These are phyloP conservation scores for Bradypodion ventrale DNA, from an alignment of 2,797 vertebrate species.

Conservation along the genomic window DNA sequence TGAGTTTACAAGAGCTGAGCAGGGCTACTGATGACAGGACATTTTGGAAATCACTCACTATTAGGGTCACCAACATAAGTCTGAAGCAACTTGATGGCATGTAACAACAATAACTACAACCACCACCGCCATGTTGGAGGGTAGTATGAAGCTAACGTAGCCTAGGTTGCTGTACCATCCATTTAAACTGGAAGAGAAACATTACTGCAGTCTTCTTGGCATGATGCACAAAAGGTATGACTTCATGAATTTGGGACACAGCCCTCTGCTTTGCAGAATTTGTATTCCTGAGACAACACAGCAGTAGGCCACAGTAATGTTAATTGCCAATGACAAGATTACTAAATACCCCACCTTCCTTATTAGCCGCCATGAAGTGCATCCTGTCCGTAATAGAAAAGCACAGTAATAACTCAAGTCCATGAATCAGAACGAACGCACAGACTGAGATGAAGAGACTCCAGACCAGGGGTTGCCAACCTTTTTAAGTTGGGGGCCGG, in stretches of 20 bases:
- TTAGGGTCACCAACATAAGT: too few relatives aligned
- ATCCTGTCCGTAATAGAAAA: slow-evolving; percentile 76
- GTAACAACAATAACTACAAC: too few relatives aligned
- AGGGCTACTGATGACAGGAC: too few relatives aligned
- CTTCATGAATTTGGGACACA: slow-evolving; percentile 46
- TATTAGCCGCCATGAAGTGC: slow-evolving; percentile 73
- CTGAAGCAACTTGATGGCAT: too few relatives aligned
- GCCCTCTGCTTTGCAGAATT: slow-evolving; percentile 71
- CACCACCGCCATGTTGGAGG: slow-evolving; percentile 35
- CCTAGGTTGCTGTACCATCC: not conserved
- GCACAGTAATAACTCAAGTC: slow-evolving; percentile 41
- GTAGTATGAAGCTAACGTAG: not conserved
- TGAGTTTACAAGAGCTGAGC: too few relatives aligned
- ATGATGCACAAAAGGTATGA: slow-evolving; percentile 35
- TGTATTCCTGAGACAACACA: slow-evolving; percentile 74
- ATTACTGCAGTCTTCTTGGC: slow-evolving; percentile 39
- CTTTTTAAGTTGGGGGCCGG: too few relatives aligned
- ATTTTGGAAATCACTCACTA: too few relatives aligned
- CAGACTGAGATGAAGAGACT: not conserved
- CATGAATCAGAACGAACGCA: slow-evolving; percentile 44
- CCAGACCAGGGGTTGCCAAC: too few relatives aligned
- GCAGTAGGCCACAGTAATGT: slow-evolving; percentile 68
- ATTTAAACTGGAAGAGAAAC: not conserved
- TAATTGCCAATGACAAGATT: slow-evolving; percentile 62
- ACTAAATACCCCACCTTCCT: slow-evolving; percentile 69